A percentile compares a stretch with the other conserved stretches of the same genome.
phyloP scores from a whole-genome alignment of 1,140 invertebrate genomes.

The Hermatobates lingyangjiaoensis region DNA sequence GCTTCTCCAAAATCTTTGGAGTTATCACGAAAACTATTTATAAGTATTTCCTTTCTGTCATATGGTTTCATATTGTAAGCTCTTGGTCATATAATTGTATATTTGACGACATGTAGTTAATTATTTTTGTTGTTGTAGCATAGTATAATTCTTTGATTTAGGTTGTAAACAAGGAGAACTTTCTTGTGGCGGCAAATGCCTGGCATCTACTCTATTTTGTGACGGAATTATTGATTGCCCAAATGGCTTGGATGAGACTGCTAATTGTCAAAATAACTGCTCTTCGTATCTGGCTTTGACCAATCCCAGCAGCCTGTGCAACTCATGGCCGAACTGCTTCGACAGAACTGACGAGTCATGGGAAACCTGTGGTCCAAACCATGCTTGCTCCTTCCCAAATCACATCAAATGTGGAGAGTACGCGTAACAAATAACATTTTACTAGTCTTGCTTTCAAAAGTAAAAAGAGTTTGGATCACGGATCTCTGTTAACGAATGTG shows the following conservation, averaged over 20 bases:
- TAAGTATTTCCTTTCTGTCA: too few relatives aligned
- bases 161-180: neutral
- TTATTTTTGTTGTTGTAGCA: too few relatives aligned
- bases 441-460: neutral
- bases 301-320: conserved; percentile 44
- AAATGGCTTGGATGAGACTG: conserved; percentile 44
- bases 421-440: neutral
- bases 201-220: conserved; percentile 45
- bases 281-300: conserved; percentile 42
- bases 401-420: conserved; percentile 1
- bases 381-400: conserved; percentile 19
- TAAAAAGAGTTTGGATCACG: too few relatives aligned
- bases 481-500: neutral
- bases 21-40: too few relatives aligned
- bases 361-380: conserved; percentile 34
- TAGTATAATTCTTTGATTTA: too few relatives aligned
- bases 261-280: conserved; percentile 34
- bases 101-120: too few relatives aligned
- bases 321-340: conserved; percentile 54
- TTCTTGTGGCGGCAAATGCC: conserved; percentile 31
- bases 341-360: conserved; percentile 61
- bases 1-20: too few relatives aligned
- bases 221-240: conserved; percentile 43
- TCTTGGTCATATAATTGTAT: too few relatives aligned
- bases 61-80: too few relatives aligned